These are phyloP conservation scores for Brachyistius frenatus DNA, from an alignment of 2,113 vertebrate genomes.

Conservation along the genomic window DNA sequence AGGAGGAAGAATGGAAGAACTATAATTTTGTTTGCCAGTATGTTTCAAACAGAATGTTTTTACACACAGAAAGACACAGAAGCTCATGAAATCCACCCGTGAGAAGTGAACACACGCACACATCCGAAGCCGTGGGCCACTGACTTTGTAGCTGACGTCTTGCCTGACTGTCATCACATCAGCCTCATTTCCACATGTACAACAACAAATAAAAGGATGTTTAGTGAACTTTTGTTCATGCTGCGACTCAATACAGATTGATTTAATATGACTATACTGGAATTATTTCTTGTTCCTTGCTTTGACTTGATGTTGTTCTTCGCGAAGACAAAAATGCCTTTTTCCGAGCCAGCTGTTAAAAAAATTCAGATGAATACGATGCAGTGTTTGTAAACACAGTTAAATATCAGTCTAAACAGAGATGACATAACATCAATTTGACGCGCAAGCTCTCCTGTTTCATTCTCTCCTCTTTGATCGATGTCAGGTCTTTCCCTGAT, in stretches of 20 bases:
- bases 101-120: too few species aligned
- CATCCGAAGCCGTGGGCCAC: too few species aligned
- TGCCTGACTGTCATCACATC: slow-evolving; percentile 9
- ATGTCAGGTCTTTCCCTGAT: slow-evolving; percentile 5
- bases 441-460: slow-evolving; percentile 13
- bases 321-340: slow-evolving; percentile 7
- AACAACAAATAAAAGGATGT: slow-evolving; percentile 12
- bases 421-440: slow-evolving; percentile 15
- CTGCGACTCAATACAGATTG: not conserved
- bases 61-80: too few species aligned
- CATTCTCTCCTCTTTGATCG: slow-evolving; percentile 31
- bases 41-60: too few species aligned
- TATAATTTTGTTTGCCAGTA: too few species aligned
- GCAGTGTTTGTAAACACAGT: slow-evolving; percentile 31
- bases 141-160: not conserved
- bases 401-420: not conserved
- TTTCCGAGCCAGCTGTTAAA: slow-evolving; percentile 20
- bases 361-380: not conserved
- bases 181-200: not conserved
- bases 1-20: not conserved
- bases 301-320: not conserved
- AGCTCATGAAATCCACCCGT: too few species aligned
- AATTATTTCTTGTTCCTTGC: not conserved
- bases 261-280: not conserved
- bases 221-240: not conserved